Conservation (phyloP, 2,113 vertebrate genomes). For the Gymnocephalus cernua region DNA sequence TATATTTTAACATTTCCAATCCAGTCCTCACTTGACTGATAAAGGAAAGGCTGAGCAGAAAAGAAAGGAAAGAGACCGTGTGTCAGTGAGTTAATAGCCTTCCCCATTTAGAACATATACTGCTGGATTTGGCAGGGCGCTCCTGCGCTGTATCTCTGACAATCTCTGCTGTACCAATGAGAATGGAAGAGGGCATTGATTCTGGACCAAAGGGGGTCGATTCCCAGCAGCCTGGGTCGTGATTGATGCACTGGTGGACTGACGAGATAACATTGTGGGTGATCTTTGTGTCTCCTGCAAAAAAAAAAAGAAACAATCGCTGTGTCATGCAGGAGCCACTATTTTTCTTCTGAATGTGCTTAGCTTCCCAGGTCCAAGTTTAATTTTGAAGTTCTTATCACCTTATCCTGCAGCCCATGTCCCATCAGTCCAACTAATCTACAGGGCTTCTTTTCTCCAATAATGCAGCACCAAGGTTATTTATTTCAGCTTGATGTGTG, state of each 20-base stretch:
- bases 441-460: slow-evolving; percentile 61
- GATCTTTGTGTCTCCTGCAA: slow-evolving; percentile 77
- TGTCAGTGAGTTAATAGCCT: slow-evolving; percentile 77
- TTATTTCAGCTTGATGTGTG: slow-evolving; percentile 55
- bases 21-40: slow-evolving; percentile 36
- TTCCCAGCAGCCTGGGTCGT: slow-evolving; percentile 71
- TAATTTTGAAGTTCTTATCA: slow-evolving; percentile 82
- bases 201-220: slow-evolving; percentile 77
- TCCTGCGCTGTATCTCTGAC: slow-evolving; percentile 75
- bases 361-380: slow-evolving; percentile 64
- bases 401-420: slow-evolving; percentile 53
- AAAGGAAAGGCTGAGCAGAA: slow-evolving; percentile 51
- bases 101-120: slow-evolving; percentile 72
- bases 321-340: slow-evolving; percentile 54
- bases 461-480: slow-evolving; percentile 66
- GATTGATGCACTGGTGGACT: slow-evolving; percentile 83
- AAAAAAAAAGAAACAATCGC: slow-evolving; percentile 75
- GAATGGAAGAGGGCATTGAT: slow-evolving; percentile 81
- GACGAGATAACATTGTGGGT: slow-evolving; percentile 85
- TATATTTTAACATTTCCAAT: slow-evolving; percentile 28
- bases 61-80: slow-evolving; percentile 38
- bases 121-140: slow-evolving; percentile 56
- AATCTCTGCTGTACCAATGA: slow-evolving; percentile 79
- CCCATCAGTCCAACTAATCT: slow-evolving; percentile 78
- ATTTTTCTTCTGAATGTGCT: slow-evolving; percentile 66